phyloP scores from a whole-genome alignment of 2,113 vertebrate species.

The Leiothrix lutea region DNA sequence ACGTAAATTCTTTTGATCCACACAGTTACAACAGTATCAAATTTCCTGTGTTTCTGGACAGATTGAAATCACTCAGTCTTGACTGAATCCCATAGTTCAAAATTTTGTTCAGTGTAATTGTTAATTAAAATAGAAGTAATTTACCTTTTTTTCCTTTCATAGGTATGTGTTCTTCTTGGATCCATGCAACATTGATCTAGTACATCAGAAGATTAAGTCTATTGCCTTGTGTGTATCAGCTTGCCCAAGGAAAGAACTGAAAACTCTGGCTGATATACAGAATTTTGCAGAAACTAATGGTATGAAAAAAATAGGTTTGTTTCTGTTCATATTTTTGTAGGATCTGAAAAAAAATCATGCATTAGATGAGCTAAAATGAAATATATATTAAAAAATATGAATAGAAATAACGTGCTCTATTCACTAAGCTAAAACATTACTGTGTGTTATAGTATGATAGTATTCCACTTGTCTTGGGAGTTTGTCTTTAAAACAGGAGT shows the following conservation, averaged over 20 bases:
- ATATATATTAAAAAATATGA: neutral
- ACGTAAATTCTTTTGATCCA: neutral
- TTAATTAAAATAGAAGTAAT: conserved; percentile 20
- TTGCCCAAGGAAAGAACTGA: conserved; percentile 86
- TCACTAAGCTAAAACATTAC: neutral
- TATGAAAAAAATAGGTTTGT: conserved; percentile 64
- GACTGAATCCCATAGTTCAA: neutral
- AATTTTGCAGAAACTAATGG: conserved; percentile 91
- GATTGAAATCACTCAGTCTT: neutral
- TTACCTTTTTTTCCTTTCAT: neutral
- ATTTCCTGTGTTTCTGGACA: neutral
- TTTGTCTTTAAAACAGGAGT: neutral
- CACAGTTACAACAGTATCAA: neutral
- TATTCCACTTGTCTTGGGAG: neutral
- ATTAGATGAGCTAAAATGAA: neutral
- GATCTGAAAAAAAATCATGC: neutral
- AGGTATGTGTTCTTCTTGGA: conserved; percentile 98
- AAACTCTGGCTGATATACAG: conserved; percentile 87
- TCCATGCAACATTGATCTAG: conserved; percentile 93
- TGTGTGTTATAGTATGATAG: neutral
- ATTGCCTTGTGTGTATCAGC: conserved; percentile 91
- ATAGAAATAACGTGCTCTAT: neutral
- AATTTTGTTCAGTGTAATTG: neutral
- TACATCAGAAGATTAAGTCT: conserved; percentile 90
- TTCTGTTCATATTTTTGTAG: neutral